Evolutionary conservation across 2,888 invertebrate genomes (phyloP), one percentile per base, ranked within the genome.

Genomic region (Agriopis aurantiaria): DNA sequence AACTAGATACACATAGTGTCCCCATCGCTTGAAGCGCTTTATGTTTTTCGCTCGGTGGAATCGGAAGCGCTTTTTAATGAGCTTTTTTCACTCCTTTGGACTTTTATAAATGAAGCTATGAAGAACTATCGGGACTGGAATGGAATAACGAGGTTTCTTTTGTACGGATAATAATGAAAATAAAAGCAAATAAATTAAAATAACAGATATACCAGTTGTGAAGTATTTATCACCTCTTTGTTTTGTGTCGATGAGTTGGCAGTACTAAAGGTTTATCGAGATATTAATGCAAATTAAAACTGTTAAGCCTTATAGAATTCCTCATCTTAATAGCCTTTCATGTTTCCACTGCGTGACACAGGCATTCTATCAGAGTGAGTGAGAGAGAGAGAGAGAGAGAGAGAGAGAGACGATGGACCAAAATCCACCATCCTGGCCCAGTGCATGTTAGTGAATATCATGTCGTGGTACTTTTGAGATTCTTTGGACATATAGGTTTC

Each of bases 1-100:
- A 5, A 33, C 33, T 33, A 43, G 43, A 6, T 43, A 43, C 43
- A 33, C 5, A 43, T 8, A 73, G 71, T 72, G 72, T 75, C 75
- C 68, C 65, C 43, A 41, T 46, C 74, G 74, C 63, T 64, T 46
- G 40, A 41, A 68, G 52, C 61, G 62, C 49, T 70, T 70, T 71
- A 77, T 65, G 71, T 71, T 69, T 76, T 74, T 71, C 76, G 77
- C 73, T 66, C 66, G 69, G 70, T 57, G 69, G 69, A 58, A 66
- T 72, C 68, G 63, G 55, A 62, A 70, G 71, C 78, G 70, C 67
- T 79, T 79, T 75, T 81, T 83, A 83, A 83, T 81, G 82, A 83
- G 79, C 79, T 75, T 78, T 78, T 74, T 76, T 75, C 61, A 45
- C 52, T 68, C 46, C 65, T 68, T 68, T 7, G 69, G 64, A 78